Evolutionary conservation across 2,797 vertebrate species (phyloP), one percentile per base, ranked within the genome.

Genomic region (Crypturellus tataupa): DNA sequence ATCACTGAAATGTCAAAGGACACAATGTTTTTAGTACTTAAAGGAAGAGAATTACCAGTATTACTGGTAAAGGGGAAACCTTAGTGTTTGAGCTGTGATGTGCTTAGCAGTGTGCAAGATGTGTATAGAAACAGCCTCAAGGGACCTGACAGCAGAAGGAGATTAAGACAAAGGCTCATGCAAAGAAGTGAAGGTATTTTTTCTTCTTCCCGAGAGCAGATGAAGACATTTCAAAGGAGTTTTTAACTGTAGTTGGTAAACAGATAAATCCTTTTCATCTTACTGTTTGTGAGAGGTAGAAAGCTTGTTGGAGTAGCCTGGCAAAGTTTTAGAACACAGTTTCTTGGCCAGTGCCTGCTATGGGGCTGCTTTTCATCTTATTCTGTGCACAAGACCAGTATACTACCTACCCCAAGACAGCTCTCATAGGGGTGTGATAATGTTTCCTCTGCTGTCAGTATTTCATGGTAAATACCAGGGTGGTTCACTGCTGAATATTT

Each of bases 221-320:
- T 17, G 3, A 33, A 91, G 27, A 25, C 1, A 37, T 96, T 94
- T 93, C 37, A 86, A 89, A 93, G 33, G 51, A 67, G 77, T 93
- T 92, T 35, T 70, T 62, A 79, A 17, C 73, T 79, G 63, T 56
- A 79, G 55, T 37, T 87, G 46, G 70, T 88, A 88, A 95, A 72
- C 67, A 79, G 70, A 83, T 56, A 90, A 85, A 85, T 78, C 24
- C 20, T 91, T 92, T 93, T 86, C 64, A 81, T 88, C 60, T 70
- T 70, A 17, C 1, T 73, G 46, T 76, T 89, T 79, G 29, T 70
- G 59, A 91, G 8, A 94, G 31, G 6, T 31, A 29, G 29, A 3
- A 2, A 7, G n/a, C 40, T 83, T 64, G 37, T 81, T 91, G 73
- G 77, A 87, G 2, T 35, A 79, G 20, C 33, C 40, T 82, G 87